Evolutionary conservation across 2,797 vertebrate species (phyloP).

Genomic region (Brachyrhaphis roseni): DNA sequence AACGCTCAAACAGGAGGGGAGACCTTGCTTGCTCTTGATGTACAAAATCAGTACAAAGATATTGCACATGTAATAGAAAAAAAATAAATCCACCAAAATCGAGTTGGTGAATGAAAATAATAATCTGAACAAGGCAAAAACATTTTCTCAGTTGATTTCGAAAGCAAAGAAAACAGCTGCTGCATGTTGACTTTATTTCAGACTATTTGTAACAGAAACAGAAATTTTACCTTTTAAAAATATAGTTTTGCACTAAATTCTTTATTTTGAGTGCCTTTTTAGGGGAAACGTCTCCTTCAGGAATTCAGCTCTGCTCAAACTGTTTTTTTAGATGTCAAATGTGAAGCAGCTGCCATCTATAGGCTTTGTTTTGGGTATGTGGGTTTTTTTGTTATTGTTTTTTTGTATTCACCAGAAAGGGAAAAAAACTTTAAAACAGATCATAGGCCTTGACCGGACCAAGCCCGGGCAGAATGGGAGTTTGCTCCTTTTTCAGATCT

Average conservation of each 20-base stretch:
- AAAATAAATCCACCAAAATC: constrained; percentile 57
- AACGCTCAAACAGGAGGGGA: constrained; percentile 59
- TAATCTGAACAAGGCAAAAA: constrained; percentile 62
- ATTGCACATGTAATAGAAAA: constrained; percentile 79
- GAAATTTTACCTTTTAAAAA: constrained; percentile 25
- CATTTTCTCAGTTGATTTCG: constrained; percentile 24
- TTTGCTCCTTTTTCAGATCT: constrained; percentile 64
- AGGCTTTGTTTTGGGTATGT: constrained; percentile 17
- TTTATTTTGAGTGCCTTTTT: constrained; percentile 6
- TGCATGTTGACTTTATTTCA: constrained; percentile 36
- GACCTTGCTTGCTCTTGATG: constrained; percentile 66
- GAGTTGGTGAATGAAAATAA: constrained; percentile 51
- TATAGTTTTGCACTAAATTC: constrained; percentile 18
- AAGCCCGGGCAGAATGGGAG: constrained; percentile 55
- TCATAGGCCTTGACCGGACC: constrained; percentile 49
- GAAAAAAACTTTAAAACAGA: constrained; percentile 62
- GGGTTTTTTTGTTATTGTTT: constrained; percentile 7
- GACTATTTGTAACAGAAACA: constrained; percentile 32
- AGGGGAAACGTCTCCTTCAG: constrained; percentile 39
- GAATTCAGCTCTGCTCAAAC: constrained; percentile 31
- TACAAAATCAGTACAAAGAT: constrained; percentile 78
- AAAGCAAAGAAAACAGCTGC: constrained; percentile 66
- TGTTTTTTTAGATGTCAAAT: constrained; percentile 23
- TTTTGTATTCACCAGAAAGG: constrained; percentile 34
- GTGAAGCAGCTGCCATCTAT: constrained; percentile 71